These are phyloP conservation scores for Sphaeramia orbicularis DNA, from an alignment of 2,797 vertebrate species.

Conservation along the genomic window DNA sequence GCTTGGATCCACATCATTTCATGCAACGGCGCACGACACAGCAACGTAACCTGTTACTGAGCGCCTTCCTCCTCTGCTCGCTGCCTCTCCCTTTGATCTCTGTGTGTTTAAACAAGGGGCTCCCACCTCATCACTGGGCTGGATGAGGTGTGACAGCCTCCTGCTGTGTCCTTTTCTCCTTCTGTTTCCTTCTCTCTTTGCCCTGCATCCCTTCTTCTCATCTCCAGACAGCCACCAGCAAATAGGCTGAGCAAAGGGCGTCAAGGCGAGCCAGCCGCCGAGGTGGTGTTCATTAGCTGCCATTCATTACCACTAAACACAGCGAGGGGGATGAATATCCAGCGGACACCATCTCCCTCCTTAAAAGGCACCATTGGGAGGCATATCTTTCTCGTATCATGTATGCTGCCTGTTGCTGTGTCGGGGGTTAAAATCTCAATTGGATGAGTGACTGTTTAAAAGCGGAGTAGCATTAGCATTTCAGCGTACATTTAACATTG, in stretches of 20 bases:
- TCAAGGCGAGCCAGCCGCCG: conserved; percentile 40
- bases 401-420: conserved; percentile 25
- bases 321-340: conserved; percentile 67
- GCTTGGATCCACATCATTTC: conserved; percentile 6
- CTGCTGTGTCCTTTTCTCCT: conserved; percentile 65
- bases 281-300: conserved; percentile 72
- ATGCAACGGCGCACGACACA: conserved; percentile 34
- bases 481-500: conserved; percentile 52
- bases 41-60: conserved; percentile 31
- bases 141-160: conserved; percentile 69
- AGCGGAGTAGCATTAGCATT: conserved; percentile 19
- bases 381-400: conserved; percentile 47
- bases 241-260: conserved; percentile 45
- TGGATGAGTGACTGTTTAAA: conserved; percentile 55
- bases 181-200: conserved; percentile 41
- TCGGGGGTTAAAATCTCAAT: conserved; percentile 62
- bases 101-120: conserved; percentile 43
- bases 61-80: conserved; percentile 8
- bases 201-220: conserved; percentile 53
- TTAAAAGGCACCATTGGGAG: conserved; percentile 44
- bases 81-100: conserved; percentile 62
- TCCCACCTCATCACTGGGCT: conserved; percentile 47
- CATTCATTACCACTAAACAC: conserved; percentile 72
- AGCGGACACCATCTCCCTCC: conserved; percentile 44
- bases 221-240: conserved; percentile 71